Evolutionary conservation across 2,797 vertebrate genomes (phyloP).

Genomic region (Pseudotriccus pelzelni): DNA sequence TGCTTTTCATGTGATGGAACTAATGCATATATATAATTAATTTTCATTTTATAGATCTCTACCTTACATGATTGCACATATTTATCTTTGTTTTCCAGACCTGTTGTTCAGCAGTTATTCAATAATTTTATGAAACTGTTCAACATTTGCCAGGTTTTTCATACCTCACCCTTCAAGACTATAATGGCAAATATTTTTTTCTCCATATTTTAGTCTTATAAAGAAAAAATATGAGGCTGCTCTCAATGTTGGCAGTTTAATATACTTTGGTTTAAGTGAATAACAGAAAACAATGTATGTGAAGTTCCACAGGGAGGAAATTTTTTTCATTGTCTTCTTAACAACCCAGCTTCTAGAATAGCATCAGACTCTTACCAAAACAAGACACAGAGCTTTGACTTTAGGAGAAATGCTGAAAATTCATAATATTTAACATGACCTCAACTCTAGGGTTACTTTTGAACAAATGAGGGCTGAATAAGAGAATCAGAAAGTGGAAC

Average conservation of each 20-base stretch:
- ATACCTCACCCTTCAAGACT: background rate
- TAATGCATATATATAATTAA: background rate
- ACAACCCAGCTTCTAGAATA: background rate
- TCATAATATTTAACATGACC: background rate
- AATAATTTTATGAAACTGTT: background rate
- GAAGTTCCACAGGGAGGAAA: background rate
- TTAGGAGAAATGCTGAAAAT: background rate
- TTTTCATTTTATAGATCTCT: slow-evolving; percentile 9
- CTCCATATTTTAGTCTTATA: background rate
- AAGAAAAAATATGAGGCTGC: background rate
- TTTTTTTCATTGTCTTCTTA: slow-evolving; percentile 10
- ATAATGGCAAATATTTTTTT: background rate
- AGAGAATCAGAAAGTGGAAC: background rate
- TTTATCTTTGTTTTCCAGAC: slow-evolving; percentile 15
- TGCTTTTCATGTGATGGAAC: background rate
- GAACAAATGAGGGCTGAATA: background rate
- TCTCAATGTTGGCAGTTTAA: background rate
- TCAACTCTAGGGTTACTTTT: background rate
- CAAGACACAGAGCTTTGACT: background rate
- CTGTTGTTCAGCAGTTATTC: background rate
- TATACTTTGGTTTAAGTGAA: background rate
- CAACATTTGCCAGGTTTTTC: background rate
- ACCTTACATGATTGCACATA: background rate
- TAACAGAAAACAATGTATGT: background rate
- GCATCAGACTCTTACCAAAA: background rate